phyloP scores from a whole-genome alignment of 1,140 invertebrate species.

The Listronotus bonariensis region DNA sequence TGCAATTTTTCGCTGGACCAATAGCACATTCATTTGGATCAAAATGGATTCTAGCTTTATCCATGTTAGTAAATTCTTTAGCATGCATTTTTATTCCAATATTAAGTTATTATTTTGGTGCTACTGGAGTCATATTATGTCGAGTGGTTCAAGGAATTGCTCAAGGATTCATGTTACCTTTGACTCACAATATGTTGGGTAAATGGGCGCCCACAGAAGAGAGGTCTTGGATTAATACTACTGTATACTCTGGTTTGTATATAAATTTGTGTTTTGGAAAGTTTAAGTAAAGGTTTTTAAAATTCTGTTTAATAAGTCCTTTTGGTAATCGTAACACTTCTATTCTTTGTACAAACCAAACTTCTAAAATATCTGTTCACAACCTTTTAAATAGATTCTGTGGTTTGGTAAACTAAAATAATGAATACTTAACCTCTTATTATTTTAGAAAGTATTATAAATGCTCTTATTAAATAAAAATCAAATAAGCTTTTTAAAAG shows the following conservation, averaged over 20 bases:
- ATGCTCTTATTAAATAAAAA: too few relatives aligned
- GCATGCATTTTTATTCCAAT: slow-evolving; percentile 58
- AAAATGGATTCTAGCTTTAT: slow-evolving; percentile 63
- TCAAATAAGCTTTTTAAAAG: too few relatives aligned
- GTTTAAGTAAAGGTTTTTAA: too few relatives aligned
- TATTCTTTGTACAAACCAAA: too few relatives aligned
- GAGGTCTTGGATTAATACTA: slow-evolving; percentile 39
- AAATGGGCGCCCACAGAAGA: slow-evolving; percentile 43
- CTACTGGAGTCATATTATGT: slow-evolving; percentile 39
- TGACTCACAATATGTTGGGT: slow-evolving; percentile 38
- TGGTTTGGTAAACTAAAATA: too few relatives aligned
- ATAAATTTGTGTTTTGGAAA: too few relatives aligned
- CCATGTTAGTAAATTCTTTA: slow-evolving; percentile 59
- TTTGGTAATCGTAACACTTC: too few relatives aligned
- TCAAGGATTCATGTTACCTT: slow-evolving; percentile 45
- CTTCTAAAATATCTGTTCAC: too few relatives aligned
- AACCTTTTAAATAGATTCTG: too few relatives aligned
- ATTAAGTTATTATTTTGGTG: slow-evolving; percentile 29
- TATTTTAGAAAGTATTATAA: too few relatives aligned
- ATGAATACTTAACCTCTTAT: too few relatives aligned
- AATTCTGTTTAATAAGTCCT: too few relatives aligned
- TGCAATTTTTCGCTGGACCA: slow-evolving; percentile 70
- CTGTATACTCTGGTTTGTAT: slow-evolving; percentile 42
- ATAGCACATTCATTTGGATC: slow-evolving; percentile 68
- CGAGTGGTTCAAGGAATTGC: slow-evolving; percentile 41